Evolutionary conservation across 2,797 vertebrate species (phyloP).

Genomic region (Amniataba percoides): DNA sequence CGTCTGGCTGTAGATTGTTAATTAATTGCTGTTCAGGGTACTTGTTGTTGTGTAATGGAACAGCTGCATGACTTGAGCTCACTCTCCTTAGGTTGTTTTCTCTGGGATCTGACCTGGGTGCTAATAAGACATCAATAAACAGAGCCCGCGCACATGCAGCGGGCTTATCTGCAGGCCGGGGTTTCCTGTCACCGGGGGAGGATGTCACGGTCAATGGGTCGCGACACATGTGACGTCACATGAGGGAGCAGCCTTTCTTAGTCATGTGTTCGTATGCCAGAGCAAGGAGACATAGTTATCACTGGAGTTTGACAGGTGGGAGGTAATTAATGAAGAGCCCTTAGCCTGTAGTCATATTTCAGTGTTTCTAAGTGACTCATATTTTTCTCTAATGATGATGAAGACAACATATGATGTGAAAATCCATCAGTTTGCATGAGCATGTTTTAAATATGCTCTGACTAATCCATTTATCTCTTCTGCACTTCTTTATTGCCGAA

Average conservation of each 20-base stretch:
- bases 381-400: constrained; percentile 57
- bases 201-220: constrained; percentile 53
- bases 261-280: constrained; percentile 13
- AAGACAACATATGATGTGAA: constrained; percentile 44
- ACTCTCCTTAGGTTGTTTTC: constrained; percentile 75
- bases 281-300: constrained; percentile 12
- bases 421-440: constrained; percentile 15
- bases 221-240: constrained; percentile 28
- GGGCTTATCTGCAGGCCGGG: constrained; percentile 34
- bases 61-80: constrained; percentile 74
- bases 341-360: constrained; percentile 41
- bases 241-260: constrained; percentile 4
- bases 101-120: constrained; percentile 62
- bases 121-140: constrained; percentile 71
- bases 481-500: not conserved
- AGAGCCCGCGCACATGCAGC: constrained; percentile 4
- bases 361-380: constrained; percentile 48
- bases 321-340: constrained; percentile 52
- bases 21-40: constrained; percentile 78
- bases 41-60: constrained; percentile 78
- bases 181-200: constrained; percentile 46
- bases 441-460: constrained; percentile 15
- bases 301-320: constrained; percentile 51
- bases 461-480: constrained; percentile 6
- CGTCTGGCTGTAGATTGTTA: constrained; percentile 64